phyloP scores from a whole-genome alignment of 2,113 vertebrate genomes.

The Neodontobutis hainanensis region DNA sequence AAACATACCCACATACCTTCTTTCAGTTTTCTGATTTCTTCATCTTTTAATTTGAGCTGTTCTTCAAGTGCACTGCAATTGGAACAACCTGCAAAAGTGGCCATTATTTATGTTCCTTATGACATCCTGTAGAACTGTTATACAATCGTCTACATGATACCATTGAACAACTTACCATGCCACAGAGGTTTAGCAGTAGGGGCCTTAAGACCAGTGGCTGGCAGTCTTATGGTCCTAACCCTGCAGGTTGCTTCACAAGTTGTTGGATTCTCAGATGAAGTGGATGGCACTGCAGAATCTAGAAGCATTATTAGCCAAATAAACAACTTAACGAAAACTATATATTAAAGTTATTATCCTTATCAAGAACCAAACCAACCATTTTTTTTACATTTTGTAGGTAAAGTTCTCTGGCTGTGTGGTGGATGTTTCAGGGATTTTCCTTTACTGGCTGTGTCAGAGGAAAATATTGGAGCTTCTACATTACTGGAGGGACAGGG shows the following conservation, averaged over 20 bases:
- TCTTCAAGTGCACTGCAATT: constrained; percentile 43
- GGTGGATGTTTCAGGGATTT: constrained; percentile 37
- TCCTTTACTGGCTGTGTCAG: constrained; percentile 3
- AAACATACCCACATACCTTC: constrained; percentile 45
- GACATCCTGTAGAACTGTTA: not conserved
- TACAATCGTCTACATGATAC: not conserved
- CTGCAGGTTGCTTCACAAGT: constrained; percentile 1
- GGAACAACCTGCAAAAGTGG: constrained; percentile 55
- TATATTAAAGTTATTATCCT: not conserved
- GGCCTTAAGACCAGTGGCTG: constrained; percentile 16
- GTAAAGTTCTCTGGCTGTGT: constrained; percentile 16
- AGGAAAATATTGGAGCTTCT: constrained; percentile 1
- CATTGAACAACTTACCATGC: constrained; percentile 21
- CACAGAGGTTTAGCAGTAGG: constrained; percentile 17
- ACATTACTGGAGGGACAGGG: not conserved
- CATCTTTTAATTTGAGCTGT: constrained; percentile 31
- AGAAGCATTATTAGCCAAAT: constrained; percentile 1
- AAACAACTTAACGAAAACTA: not conserved
- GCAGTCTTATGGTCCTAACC: constrained; percentile 35
- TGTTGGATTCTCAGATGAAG: constrained; percentile 8
- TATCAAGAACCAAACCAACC: constrained; percentile 11
- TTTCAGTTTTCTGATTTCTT: constrained; percentile 52
- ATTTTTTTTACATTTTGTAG: constrained; percentile 25
- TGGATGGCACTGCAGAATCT: constrained; percentile 23
- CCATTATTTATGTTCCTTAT: not conserved